A percentile compares a stretch with the other conserved stretches of the same genome.
Evolutionary conservation across 1,140 invertebrate genomes (phyloP).

Genomic region (Drosophila serrata): DNA sequence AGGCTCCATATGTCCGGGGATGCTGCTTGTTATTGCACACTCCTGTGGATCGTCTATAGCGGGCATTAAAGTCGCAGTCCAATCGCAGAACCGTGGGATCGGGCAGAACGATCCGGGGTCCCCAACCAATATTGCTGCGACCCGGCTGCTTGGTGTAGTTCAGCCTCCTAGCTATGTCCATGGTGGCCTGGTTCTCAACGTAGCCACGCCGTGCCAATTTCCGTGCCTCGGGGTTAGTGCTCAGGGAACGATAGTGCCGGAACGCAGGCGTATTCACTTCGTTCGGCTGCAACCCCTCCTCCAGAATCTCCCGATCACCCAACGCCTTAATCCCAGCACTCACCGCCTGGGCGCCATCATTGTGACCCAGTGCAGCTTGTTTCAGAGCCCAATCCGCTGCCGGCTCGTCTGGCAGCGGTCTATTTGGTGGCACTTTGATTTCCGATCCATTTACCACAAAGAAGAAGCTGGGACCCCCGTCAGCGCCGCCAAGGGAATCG

Average conservation of each 20-base stretch:
- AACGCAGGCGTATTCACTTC: conserved; percentile 88
- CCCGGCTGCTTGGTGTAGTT: conserved; percentile 69
- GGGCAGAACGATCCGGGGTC: conserved; percentile 85
- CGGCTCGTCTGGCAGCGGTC: conserved; percentile 68
- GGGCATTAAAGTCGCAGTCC: conserved; percentile 76
- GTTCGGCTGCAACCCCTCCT: conserved; percentile 86
- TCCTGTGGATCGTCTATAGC: conserved; percentile 91
- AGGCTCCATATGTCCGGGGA: conserved; percentile 89
- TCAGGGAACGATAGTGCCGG: conserved; percentile 89
- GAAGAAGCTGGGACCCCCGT: conserved; percentile 61
- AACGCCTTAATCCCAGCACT: conserved; percentile 87
- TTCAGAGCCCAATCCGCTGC: conserved; percentile 68
- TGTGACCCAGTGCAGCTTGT: conserved; percentile 28
- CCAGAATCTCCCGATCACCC: conserved; percentile 86
- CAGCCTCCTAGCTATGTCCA: conserved; percentile 85
- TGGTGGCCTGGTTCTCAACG: conserved; percentile 89
- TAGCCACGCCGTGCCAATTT: conserved; percentile 88
- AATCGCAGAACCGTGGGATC: conserved; percentile 49
- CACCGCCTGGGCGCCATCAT: conserved; percentile 52
- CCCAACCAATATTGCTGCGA: conserved; percentile 86
- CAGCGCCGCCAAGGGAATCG: conserved; percentile 15
- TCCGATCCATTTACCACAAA: conserved; percentile 60
- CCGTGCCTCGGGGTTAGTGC: conserved; percentile 87
- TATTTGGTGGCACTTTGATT: conserved; percentile 19
- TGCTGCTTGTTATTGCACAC: conserved; percentile 92